Percentiles rank a stretch among this genome's conserved stretches.
Conservation (phyloP, 2,113 vertebrate species). For the Pygoscelis antarcticus region DNA sequence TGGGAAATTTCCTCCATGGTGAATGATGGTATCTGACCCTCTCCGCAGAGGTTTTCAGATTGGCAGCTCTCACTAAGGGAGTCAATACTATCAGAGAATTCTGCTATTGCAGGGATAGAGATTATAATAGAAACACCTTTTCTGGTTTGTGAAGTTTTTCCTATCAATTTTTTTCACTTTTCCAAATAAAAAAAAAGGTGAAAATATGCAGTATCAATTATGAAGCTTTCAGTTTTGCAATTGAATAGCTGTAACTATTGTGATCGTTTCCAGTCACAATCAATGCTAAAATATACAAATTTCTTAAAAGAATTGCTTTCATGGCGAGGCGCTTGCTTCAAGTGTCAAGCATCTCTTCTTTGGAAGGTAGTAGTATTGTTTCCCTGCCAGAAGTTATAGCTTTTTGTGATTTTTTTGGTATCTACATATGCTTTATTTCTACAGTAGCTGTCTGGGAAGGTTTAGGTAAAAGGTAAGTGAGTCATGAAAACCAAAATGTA, state of each 20-base stretch:
- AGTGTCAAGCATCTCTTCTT: background rate
- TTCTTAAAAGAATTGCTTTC: background rate
- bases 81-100: background rate
- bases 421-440: background rate
- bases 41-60: background rate
- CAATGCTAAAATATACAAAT: background rate
- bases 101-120: background rate
- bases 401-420: background rate
- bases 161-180: background rate
- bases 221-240: background rate
- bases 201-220: background rate
- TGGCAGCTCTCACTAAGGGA: no score
- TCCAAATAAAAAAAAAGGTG: background rate
- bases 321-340: no score
- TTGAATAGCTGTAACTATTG: background rate
- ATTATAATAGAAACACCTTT: background rate
- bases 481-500: background rate
- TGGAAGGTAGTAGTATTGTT: background rate
- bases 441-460: background rate
- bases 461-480: background rate
- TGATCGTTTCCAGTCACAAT: background rate
- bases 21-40: background rate
- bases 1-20: background rate
- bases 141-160: background rate
- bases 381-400: background rate